Percentiles rank a stretch among this genome's conserved stretches.
Evolutionary conservation across 2,888 invertebrate species (phyloP).

Genomic region (Sympetrum striolatum): DNA sequence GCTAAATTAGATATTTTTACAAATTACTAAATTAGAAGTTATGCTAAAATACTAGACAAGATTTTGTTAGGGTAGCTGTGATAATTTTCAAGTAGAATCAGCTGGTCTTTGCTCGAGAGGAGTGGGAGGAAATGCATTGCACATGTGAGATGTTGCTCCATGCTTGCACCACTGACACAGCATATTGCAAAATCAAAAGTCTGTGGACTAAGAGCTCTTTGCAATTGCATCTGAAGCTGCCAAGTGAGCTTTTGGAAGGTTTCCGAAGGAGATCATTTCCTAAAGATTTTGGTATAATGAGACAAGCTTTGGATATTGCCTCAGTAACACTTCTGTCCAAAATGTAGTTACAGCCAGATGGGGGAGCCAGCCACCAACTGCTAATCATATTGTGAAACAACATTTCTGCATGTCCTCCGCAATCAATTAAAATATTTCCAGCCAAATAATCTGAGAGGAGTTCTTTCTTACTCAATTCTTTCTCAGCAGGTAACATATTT

Average conservation of each 20-base stretch:
- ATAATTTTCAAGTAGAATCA: not conserved
- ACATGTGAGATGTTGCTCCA: not conserved
- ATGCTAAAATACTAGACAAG: too few relatives aligned
- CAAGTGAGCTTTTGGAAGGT: not conserved
- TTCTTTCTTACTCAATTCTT: not conserved
- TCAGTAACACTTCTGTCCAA: not conserved
- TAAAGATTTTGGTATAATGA: not conserved
- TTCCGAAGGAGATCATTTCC: not conserved
- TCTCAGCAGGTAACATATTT: not conserved
- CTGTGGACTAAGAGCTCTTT: not conserved
- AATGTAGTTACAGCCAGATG: not conserved
- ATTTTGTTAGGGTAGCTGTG: too few relatives aligned
- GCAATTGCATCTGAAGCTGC: not conserved
- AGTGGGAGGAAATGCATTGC: not conserved
- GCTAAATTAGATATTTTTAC: too few relatives aligned
- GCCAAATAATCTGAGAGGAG: not conserved
- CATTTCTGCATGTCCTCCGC: not conserved
- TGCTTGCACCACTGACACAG: not conserved
- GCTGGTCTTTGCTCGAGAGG: not conserved
- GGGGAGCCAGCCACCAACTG: not conserved
- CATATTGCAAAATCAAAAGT: not conserved
- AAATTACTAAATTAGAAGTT: too few relatives aligned
- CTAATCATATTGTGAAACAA: not conserved
- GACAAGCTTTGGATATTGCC: not conserved
- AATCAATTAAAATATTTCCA: not conserved